Evolutionary conservation across 2,797 vertebrate species (phyloP).

Genomic region (Coracias cyanogaster): DNA sequence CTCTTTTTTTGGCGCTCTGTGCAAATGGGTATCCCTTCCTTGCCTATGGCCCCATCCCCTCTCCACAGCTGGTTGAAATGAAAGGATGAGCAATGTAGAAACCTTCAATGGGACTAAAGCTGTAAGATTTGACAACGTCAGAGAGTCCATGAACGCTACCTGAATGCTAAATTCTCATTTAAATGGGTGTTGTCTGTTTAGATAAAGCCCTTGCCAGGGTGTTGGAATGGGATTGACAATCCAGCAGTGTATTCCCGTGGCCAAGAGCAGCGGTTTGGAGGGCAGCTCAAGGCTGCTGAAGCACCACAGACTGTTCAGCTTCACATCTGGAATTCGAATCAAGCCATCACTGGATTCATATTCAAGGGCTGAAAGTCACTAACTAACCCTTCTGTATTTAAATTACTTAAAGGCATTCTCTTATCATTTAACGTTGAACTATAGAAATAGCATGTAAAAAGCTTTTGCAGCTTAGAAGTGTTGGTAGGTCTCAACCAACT

Average conservation of each 20-base stretch:
- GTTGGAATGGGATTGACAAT: neutral
- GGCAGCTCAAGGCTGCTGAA: neutral
- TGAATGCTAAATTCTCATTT: neutral
- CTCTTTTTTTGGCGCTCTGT: neutral
- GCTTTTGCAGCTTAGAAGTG: neutral
- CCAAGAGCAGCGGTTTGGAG: neutral
- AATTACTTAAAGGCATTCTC: neutral
- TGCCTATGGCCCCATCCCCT: neutral
- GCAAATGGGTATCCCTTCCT: neutral
- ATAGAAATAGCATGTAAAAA: neutral
- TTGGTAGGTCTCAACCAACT: neutral
- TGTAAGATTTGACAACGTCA: neutral
- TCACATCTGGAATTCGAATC: neutral
- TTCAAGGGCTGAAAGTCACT: neutral
- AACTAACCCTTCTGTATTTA: neutral
- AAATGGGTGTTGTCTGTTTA: neutral
- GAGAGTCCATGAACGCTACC: neutral
- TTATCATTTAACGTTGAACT: neutral
- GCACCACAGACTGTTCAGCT: neutral
- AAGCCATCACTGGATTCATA: neutral
- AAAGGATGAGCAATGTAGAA: neutral
- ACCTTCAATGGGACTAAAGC: neutral
- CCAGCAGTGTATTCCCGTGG: rapidly evolving
- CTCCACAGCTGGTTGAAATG: neutral
- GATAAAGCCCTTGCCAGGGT: neutral